A percentile compares a stretch with the other conserved stretches of the same genome.
Evolutionary conservation across 2,888 invertebrate genomes (phyloP).

Genomic region (Hololepta plana): DNA sequence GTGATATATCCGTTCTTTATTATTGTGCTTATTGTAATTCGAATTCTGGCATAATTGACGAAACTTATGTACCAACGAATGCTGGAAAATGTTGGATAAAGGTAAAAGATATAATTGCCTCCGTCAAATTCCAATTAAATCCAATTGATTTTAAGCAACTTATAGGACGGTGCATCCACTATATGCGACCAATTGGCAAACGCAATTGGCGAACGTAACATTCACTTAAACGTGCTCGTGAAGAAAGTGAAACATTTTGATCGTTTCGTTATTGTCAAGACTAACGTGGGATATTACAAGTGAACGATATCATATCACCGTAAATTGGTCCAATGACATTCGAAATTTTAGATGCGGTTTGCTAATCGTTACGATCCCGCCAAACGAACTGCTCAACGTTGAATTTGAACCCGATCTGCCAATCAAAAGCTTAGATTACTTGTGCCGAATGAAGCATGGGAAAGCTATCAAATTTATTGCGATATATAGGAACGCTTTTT

Average conservation of each 20-base stretch:
- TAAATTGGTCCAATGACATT: too few relatives aligned
- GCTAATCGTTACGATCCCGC: constrained; percentile 15
- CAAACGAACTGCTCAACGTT: constrained; percentile 13
- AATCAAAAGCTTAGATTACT: constrained; percentile 7
- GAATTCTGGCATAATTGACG: constrained; percentile 12
- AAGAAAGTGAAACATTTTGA: constrained; percentile 10
- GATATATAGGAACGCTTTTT: constrained; percentile 15
- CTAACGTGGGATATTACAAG: too few relatives aligned
- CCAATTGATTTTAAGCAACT: constrained; percentile 3
- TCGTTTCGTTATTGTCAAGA: constrained; percentile 10
- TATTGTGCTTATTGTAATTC: constrained; percentile 17
- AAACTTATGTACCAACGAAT: constrained; percentile 9
- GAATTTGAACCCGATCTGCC: constrained; percentile 14
- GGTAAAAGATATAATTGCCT: constrained; percentile 9
- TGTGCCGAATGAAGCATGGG: constrained; percentile 10
- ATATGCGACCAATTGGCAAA: constrained; percentile 13
- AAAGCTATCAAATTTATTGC: constrained; percentile 16
- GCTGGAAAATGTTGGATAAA: constrained; percentile 12
- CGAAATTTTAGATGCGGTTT: constrained; percentile 13
- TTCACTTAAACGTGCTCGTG: constrained; percentile 11
- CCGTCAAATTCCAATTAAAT: too few relatives aligned
- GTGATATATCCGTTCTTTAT: constrained; percentile 14
- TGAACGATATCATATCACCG: too few relatives aligned
- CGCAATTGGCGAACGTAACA: constrained; percentile 9
- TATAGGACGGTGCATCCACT: constrained; percentile 5